A percentile compares a stretch with the other conserved stretches of the same genome.
These are phyloP conservation scores for Sycophila texana DNA, from an alignment of 2,888 invertebrate species.

Conservation along the genomic window DNA sequence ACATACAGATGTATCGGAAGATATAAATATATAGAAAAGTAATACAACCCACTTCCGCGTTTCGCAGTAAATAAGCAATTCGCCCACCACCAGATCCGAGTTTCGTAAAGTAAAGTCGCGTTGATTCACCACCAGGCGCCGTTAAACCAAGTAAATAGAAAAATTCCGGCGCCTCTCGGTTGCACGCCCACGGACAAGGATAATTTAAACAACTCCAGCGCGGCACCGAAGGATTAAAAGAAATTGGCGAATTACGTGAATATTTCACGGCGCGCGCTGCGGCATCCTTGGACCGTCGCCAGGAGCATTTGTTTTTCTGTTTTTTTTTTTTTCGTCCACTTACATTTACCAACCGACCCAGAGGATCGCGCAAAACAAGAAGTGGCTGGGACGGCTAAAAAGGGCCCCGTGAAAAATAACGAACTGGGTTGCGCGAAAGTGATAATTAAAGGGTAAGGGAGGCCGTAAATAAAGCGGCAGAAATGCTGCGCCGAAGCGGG, in stretches of 20 bases:
- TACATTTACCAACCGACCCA: not conserved
- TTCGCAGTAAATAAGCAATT: too few species aligned
- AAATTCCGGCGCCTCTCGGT: too few species aligned
- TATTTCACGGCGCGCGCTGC: slow-evolving; percentile 1
- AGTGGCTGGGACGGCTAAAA: slow-evolving; percentile 16
- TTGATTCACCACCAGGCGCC: too few species aligned
- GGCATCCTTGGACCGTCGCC: slow-evolving; percentile 21
- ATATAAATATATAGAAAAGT: too few species aligned
- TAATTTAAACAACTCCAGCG: too few species aligned
- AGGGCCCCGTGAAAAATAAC: slow-evolving; percentile 43
- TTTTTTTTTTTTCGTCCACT: not conserved
- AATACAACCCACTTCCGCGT: too few species aligned
- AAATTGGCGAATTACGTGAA: not conserved
- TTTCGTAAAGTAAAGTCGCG: too few species aligned
- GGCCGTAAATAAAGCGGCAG: slow-evolving; percentile 13
- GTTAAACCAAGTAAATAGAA: too few species aligned
- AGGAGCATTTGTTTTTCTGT: not conserved
- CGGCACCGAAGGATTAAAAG: too few species aligned
- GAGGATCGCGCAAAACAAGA: slow-evolving; percentile 14
- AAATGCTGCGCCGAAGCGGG: slow-evolving; percentile 32
- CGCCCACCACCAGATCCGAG: too few species aligned
- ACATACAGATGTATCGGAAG: too few species aligned
- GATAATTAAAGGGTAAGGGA: slow-evolving; percentile 41
- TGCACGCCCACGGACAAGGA: too few species aligned
- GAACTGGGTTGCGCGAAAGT: slow-evolving; percentile 48